Conservation (phyloP, 2,797 vertebrate species). For the Intellagama lesueurii region DNA sequence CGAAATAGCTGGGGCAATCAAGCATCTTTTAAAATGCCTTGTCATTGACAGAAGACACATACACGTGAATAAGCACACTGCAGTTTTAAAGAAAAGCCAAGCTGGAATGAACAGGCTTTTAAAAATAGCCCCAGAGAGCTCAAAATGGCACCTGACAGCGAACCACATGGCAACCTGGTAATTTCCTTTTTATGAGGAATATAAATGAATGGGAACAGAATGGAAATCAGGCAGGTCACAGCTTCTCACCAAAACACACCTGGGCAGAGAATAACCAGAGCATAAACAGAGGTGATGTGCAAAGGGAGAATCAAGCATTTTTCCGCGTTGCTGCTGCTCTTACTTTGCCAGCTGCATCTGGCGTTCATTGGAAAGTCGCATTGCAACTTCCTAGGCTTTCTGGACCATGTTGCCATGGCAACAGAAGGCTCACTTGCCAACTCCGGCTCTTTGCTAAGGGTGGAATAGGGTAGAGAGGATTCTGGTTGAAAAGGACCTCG, state of each 20-base stretch:
- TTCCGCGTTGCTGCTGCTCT: not conserved
- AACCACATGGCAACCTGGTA: not conserved
- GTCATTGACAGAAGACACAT: not conserved
- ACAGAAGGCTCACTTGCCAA: not conserved
- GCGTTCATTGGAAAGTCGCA: not conserved
- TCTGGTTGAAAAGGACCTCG: not conserved
- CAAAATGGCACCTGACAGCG: slow-evolving; percentile 10
- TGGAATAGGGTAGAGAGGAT: not conserved
- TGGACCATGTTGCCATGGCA: not conserved
- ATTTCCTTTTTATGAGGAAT: not conserved
- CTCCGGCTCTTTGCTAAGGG: not conserved
- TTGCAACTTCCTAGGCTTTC: not conserved
- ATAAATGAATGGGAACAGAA: slow-evolving; percentile 3
- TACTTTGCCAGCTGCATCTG: not conserved
- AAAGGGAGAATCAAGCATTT: not conserved
- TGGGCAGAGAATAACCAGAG: not conserved
- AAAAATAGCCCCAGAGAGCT: not conserved
- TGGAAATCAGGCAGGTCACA: not conserved
- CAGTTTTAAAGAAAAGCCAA: not conserved
- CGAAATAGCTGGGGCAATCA: not conserved
- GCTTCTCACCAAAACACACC: not conserved
- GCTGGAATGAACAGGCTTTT: not conserved
- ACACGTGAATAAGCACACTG: not conserved
- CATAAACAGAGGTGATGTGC: not conserved
- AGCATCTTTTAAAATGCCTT: not conserved